phyloP scores from a whole-genome alignment of 2,113 vertebrate species.

The Peucedramus taeniatus region DNA sequence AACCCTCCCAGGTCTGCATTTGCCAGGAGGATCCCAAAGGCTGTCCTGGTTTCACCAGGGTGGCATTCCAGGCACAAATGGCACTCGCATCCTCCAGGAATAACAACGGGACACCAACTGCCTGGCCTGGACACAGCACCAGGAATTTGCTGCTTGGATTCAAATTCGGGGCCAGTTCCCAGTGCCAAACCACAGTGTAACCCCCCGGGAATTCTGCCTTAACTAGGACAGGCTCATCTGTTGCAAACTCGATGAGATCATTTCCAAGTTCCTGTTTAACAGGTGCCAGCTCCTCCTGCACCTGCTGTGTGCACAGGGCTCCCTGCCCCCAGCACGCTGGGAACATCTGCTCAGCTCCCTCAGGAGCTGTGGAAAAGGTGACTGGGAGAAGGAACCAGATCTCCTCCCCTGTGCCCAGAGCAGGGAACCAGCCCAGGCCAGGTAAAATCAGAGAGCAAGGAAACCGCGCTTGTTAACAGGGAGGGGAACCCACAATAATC shows the following conservation, averaged over 20 bases:
- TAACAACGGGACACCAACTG: background rate
- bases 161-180: background rate
- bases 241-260: conserved; percentile 30
- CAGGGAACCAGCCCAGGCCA: background rate
- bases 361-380: background rate
- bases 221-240: conserved; percentile 25
- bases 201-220: conserved; percentile 4
- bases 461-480: background rate
- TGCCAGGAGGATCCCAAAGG: background rate
- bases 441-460: background rate
- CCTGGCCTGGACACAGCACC: fast-evolving
- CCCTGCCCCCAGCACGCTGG: background rate
- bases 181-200: conserved; percentile 23
- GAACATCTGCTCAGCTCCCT: conserved; percentile 19
- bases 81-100: background rate
- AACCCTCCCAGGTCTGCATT: background rate
- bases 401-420: background rate
- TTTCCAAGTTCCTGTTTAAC: conserved; percentile 47
- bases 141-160: background rate
- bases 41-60: background rate
- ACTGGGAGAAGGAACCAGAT: background rate
- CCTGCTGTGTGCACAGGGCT: background rate
- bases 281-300: conserved; percentile 49
- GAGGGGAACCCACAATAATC: background rate
- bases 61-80: fast-evolving